These are phyloP conservation scores for Orthochromis indermauri DNA, from an alignment of 2,113 vertebrate genomes.

Conservation along the genomic window DNA sequence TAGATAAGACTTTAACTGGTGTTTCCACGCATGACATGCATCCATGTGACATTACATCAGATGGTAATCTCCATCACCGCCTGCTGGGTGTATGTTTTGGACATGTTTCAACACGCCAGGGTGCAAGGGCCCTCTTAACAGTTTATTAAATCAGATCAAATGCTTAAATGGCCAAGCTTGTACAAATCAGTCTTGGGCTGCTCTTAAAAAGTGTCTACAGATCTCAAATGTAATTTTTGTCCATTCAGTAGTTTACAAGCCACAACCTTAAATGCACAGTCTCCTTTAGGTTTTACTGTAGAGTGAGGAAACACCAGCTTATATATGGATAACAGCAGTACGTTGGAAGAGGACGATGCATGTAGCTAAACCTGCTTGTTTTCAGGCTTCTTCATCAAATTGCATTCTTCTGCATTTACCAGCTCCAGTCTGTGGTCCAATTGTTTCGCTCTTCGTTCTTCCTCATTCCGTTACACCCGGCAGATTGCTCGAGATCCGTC, in stretches of 20 bases:
- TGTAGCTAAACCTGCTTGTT: not conserved
- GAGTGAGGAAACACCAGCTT: not conserved
- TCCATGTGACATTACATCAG: not conserved
- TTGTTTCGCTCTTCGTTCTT: not conserved
- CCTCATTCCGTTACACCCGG: conserved; percentile 13
- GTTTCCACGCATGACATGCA: not conserved
- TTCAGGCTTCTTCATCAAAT: not conserved
- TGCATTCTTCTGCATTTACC: not conserved
- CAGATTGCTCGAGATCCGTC: conserved; percentile 13
- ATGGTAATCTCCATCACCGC: not conserved
- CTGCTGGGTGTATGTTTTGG: not conserved
- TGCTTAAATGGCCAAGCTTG: not conserved
- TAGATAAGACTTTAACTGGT: not conserved
- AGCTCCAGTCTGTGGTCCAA: not conserved
- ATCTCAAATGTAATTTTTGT: not conserved
- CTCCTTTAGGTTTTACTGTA: not conserved
- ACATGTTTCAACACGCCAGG: not conserved
- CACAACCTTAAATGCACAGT: not conserved
- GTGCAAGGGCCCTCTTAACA: not conserved
- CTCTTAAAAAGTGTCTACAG: not conserved
- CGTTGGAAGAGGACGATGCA: not conserved
- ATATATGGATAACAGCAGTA: not conserved
- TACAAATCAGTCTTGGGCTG: not conserved
- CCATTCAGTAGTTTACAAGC: not conserved
- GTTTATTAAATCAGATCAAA: not conserved